Evolutionary conservation across 2,888 invertebrate genomes (phyloP), one percentile per base, ranked within the genome.

Genomic region (Frankliniella fusca): DNA sequence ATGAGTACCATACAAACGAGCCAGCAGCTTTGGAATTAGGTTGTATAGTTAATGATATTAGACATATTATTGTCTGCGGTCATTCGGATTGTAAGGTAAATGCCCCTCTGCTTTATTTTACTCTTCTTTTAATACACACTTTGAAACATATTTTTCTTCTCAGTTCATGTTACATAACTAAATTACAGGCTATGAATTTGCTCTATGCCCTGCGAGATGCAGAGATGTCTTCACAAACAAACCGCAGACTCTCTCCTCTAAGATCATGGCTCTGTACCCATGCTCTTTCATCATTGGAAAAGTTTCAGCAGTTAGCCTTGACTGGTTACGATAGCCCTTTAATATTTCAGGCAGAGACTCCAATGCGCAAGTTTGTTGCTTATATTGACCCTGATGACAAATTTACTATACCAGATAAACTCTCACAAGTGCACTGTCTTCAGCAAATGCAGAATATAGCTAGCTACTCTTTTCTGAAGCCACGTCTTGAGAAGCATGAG

Each of bases 21-120:
- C 97, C 98, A 12, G 98, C 97, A 10, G 98, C 97, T 8, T 89
- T 99, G 85, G 98, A 99, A 89, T 90, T 99, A 82, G 97, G 97
- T 48, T 98, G 98, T 88, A 93, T 97, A 28, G 92, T 96, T 76
- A 97, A 97, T 87, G 93, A 96, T 85, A 96, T 98, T 84, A 90
- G 94, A 83, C 97, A 98, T 87, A 93, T 98, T 76, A 95, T 98
- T 84, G 97, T 99, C 5, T 98, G 98, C 87, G 99, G 99, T 0
- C 98, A 99, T 87, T 97, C 98, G 84, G 98, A 99, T 87, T 99
- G 99, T 88, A 98, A 98, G 88, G 91, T 91, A 85, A 85, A 85
- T 81, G 28, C 15, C 49, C 7, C 8, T 15, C 2, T 81, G 81
- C 28, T 61, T 11, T n/a, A 61, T 61, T 81, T 18, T 15, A 23